Conservation (phyloP, 2,888 invertebrate genomes). For the Cryptops parisi region DNA sequence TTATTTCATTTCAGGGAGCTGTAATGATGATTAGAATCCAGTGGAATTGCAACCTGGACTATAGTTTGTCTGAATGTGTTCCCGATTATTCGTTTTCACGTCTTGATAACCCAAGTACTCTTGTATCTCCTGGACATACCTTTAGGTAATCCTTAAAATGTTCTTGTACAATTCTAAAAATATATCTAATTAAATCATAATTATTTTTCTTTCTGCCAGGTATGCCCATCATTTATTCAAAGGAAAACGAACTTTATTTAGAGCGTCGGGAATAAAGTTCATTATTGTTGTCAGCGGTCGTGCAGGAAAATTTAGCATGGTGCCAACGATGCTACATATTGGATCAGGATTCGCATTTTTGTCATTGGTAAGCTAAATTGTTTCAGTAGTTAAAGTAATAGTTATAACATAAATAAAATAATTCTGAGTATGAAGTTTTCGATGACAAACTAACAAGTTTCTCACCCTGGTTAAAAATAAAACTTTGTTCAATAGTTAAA, state of each 20-base stretch:
- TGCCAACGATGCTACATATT: constrained; percentile 36
- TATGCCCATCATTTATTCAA: constrained; percentile 31
- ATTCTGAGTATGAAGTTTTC: too few relatives aligned
- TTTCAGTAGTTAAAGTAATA: too few relatives aligned
- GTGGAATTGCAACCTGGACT: constrained; percentile 38
- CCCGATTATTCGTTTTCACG: constrained; percentile 35
- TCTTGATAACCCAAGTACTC: constrained; percentile 31
- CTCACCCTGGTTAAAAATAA: too few relatives aligned
- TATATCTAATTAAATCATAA: neutral
- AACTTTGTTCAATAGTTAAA: too few relatives aligned
- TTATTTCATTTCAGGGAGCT: too few relatives aligned
- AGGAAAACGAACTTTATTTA: constrained; percentile 30
- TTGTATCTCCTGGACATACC: constrained; percentile 35
- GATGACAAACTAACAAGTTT: too few relatives aligned
- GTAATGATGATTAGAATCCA: constrained; percentile 14
- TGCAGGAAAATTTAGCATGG: constrained; percentile 36
- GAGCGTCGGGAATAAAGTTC: constrained; percentile 37
- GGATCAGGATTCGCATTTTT: constrained; percentile 38
- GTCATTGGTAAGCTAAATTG: constrained; percentile 35
- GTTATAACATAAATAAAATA: too few relatives aligned
- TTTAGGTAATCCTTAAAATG: constrained; percentile 33
- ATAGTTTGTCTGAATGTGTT: constrained; percentile 29
- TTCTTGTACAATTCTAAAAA: neutral
- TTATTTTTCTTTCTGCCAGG: constrained; percentile 21
- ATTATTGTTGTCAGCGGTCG: constrained; percentile 33